Evolutionary conservation across 2,888 invertebrate species (phyloP).

Genomic region (Tricholauxania praeusta): DNA sequence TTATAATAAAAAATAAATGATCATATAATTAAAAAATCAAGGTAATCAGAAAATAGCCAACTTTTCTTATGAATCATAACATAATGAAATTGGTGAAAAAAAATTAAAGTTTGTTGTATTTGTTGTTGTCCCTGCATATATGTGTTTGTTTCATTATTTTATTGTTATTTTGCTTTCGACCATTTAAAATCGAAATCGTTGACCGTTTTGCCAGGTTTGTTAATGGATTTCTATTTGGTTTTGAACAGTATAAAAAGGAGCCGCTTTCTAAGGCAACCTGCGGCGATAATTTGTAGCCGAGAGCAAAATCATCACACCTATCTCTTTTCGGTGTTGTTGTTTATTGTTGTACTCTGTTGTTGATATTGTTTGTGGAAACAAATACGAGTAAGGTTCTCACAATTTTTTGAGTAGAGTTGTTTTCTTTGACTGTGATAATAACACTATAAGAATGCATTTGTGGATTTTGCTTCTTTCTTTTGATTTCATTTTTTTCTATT

Average conservation of each 20-base stretch:
- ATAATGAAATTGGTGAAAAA: conserved; percentile 32
- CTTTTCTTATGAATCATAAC: conserved; percentile 30
- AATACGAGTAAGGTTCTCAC: conserved; percentile 7
- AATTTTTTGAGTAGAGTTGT: neutral
- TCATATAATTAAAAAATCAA: conserved; percentile 37
- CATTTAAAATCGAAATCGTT: conserved; percentile 42
- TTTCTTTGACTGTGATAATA: too few relatives aligned
- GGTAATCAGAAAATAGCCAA: conserved; percentile 24
- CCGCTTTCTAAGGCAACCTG: conserved; percentile 53
- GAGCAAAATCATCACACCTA: conserved; percentile 54
- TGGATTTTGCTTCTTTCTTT: too few relatives aligned
- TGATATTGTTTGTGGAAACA: neutral
- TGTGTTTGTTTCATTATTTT: conserved; percentile 25
- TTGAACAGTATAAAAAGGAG: conserved; percentile 48
- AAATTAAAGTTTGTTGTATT: neutral
- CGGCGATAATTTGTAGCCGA: conserved; percentile 54
- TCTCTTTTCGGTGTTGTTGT: conserved; percentile 40
- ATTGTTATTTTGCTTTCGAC: conserved; percentile 20
- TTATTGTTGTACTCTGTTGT: conserved; percentile 5
- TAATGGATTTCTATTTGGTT: conserved; percentile 48
- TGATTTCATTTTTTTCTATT: too few relatives aligned
- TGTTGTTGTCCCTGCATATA: too few relatives aligned
- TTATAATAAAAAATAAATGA: conserved; percentile 36
- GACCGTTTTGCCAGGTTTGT: conserved; percentile 43
- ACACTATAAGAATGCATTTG: too few relatives aligned